phyloP scores from a whole-genome alignment of 2,797 vertebrate species.

The Aulostomus chinensis region DNA sequence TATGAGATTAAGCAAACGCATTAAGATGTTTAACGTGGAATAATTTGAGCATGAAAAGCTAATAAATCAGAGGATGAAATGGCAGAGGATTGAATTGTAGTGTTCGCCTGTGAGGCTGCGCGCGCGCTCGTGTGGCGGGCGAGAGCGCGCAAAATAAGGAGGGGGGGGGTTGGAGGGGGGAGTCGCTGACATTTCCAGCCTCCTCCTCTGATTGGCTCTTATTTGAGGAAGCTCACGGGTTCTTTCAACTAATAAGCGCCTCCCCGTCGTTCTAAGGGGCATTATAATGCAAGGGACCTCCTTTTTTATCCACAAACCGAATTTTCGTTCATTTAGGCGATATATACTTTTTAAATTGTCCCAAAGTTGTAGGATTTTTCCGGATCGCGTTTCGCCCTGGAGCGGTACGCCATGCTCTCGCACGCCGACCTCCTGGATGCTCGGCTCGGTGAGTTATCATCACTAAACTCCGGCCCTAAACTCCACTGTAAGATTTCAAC shows the following conservation, averaged over 20 bases:
- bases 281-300: slow-evolving; percentile 98
- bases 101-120: slow-evolving; percentile 21
- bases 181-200: slow-evolving; percentile 89
- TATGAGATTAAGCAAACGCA: slow-evolving; percentile 73
- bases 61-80: slow-evolving; percentile 82
- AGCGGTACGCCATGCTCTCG: slow-evolving; percentile 98
- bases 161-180: slow-evolving; percentile 47
- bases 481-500: slow-evolving; percentile 83
- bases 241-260: slow-evolving; percentile 98
- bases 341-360: slow-evolving; percentile 94
- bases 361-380: slow-evolving; percentile 88
- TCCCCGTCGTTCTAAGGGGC: slow-evolving; percentile 97
- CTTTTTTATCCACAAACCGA: slow-evolving; percentile 98
- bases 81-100: slow-evolving; percentile 77
- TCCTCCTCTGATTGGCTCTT: slow-evolving; percentile 93
- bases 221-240: slow-evolving; percentile 92
- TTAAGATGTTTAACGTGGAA: slow-evolving; percentile 74
- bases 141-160: slow-evolving; percentile 27
- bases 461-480: slow-evolving; percentile 85
- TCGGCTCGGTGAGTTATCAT: slow-evolving; percentile 95
- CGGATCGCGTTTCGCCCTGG: slow-evolving; percentile 90
- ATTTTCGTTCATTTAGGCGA: slow-evolving; percentile 98
- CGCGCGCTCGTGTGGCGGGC: slow-evolving; percentile 13
- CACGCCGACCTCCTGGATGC: slow-evolving; percentile 99
- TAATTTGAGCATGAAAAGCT: slow-evolving; percentile 79